Evolutionary conservation across 2,888 invertebrate genomes (phyloP), one percentile per base, ranked within the genome.

Genomic region (Epistrophella euchroma): DNA sequence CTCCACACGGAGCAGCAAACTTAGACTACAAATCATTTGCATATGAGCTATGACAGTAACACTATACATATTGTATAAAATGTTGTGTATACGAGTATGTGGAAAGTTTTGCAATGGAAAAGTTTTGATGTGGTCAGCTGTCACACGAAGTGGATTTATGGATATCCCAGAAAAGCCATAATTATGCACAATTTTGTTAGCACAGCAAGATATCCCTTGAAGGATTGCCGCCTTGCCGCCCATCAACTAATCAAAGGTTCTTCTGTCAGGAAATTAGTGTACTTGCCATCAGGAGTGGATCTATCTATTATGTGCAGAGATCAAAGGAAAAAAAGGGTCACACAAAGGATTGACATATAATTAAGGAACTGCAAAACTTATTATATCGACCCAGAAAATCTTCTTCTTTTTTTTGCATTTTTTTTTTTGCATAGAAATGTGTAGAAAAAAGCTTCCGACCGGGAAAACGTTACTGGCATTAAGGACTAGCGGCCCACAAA

Each of bases 121-220:
- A 82, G 77, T 86, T 87, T 87, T 78, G 78, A 87, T 83, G 82
- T 75, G 82, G 78, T 87, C 86, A 83, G 83, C 75, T 87, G 83
- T 87, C 78, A 83, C 72, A 71, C 64, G 71, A 55, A 55, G 72
- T 62, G 60, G 78, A 87, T 87, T 87, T 87, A 87, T 87, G 78
- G 75, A 74, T 35, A 60, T 56, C 60, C 74, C 37, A 70, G 40
- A 70, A 78, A 72, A 60, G 58, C 60, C 40, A 87, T 83, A 87
- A 87, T 87, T 79, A 87, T 83, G 66, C 77, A 86, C 43, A 78
- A 74, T 74, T 79, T 85, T 78, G 83, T 73, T 60, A 56, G 52
- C 56, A 58, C 56, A 71, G 43, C 60, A 68, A 47, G 45, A 37
- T 60, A 60, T 68, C 19, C 52, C 55, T 50, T 40, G 56, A 76